These are phyloP conservation scores for Chloebia gouldiae DNA, from an alignment of 2,113 vertebrate genomes.

Conservation along the genomic window DNA sequence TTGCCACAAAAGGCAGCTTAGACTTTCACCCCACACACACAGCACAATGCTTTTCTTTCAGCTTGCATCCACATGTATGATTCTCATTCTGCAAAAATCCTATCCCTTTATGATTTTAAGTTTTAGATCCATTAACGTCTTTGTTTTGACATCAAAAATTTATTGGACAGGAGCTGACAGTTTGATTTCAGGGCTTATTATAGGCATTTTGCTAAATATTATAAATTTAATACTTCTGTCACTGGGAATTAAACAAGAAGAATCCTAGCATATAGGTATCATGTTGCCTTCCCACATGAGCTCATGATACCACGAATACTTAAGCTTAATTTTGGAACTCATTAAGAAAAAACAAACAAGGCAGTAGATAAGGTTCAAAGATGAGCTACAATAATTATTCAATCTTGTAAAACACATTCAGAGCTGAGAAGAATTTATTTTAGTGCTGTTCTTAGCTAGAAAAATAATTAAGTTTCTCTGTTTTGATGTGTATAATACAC, in stretches of 20 bases:
- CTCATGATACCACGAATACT: background rate
- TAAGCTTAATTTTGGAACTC: background rate
- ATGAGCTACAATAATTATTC: background rate
- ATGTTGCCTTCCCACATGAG: background rate
- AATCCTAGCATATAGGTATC: background rate
- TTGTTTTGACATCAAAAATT: background rate
- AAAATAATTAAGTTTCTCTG: background rate
- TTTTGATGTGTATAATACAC: background rate
- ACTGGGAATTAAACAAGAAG: background rate
- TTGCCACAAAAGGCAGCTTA: background rate
- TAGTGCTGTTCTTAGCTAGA: background rate
- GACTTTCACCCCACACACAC: fast-evolving
- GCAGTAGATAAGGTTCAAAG: background rate
- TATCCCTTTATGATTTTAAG: background rate
- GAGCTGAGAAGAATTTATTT: background rate
- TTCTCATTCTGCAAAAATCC: background rate
- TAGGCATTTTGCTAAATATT: background rate
- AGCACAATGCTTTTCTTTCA: background rate
- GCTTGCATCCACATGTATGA: background rate
- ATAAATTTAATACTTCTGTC: background rate
- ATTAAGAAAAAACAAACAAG: background rate
- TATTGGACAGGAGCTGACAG: background rate
- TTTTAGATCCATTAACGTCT: background rate
- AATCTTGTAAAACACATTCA: background rate
- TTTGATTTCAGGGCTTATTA: background rate